Base-by-base conservation (phyloP, 2,797 vertebrate genomes). In the Acanthurus tractus region DNA sequence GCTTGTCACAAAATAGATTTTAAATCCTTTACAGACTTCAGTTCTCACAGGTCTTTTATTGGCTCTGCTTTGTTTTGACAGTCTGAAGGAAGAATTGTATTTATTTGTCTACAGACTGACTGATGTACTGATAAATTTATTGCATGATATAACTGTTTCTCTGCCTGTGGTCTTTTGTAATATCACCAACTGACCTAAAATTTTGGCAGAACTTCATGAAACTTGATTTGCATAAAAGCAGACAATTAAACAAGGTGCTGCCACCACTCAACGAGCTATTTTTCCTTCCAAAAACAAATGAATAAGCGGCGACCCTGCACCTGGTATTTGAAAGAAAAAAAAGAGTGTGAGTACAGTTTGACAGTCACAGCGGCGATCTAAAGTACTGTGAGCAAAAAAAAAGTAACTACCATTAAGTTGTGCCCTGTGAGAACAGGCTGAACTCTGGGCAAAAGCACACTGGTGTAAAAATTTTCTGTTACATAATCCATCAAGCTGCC, bases 181-280 rank as follows among this genome's bases (percentile, higher is more conserved):
- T 11, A 40, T 40, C 3, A 40, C 29, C 11, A 40, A 12, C 11
- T 40, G 38, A 40, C 8, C 12, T 3, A 38, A 53, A 34, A 36
- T 15, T 36, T 42, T 54, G 29, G 12, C 34, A 42, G 40, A 17
- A 44, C 8, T 70, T 64, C 36, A 7, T 3, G 23, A 44, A 63
- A 42, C 18, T 5, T 7, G 14, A 55, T 54, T 69, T 38, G 34
- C 25, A 68, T 40, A 57, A 71, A 71, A 48, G 18, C 40, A 57
- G 8, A 57, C 10, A 50, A 36, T 64, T 50, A 68, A 25, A 36
- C 38, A 40, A 40, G 38, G 38, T 40, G 38, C 38, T 40, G 38
- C 38, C 38, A 40, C 38, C 70, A 55, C 23, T 79, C 45, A 29
- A 23, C 65, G 44, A 76, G 63, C 42, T 54, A 50, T 57, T 59